These are phyloP conservation scores for Drosophila funebris DNA, from an alignment of 1,140 invertebrate genomes.

Conservation along the genomic window DNA sequence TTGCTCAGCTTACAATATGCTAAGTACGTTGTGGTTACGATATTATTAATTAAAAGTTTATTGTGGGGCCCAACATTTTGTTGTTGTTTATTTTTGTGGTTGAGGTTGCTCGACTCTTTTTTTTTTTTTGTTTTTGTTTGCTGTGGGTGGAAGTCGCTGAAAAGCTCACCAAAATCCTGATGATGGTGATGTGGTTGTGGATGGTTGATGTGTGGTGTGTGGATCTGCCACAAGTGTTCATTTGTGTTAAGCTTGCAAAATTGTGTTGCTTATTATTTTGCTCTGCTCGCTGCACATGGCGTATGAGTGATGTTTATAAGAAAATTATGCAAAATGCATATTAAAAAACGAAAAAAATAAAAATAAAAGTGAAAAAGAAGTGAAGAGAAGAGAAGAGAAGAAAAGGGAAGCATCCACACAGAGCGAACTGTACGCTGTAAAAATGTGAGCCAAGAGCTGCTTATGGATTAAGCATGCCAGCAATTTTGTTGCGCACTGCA, in stretches of 20 bases:
- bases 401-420: not conserved
- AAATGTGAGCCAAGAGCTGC: constrained; percentile 78
- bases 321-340: constrained; percentile 78
- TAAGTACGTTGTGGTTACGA: not conserved
- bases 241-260: constrained; percentile 77
- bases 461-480: constrained; percentile 80
- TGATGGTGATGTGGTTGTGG: not conserved
- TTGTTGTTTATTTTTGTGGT: not conserved
- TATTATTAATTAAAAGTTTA: constrained; percentile 44
- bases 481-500: constrained; percentile 61
- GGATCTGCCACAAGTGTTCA: constrained; percentile 58
- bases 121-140: too few relatives aligned
- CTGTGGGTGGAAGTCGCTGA: not conserved
- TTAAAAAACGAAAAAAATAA: constrained; percentile 62
- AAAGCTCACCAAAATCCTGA: not conserved
- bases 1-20: not conserved
- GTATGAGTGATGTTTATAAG: constrained; percentile 81
- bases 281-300: constrained; percentile 60
- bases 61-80: constrained; percentile 20
- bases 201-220: not conserved
- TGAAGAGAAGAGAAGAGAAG: constrained; percentile 1
- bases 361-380: not conserved
- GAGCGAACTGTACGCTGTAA: constrained; percentile 43
- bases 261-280: constrained; percentile 75
- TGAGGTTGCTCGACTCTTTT: not conserved